Evolutionary conservation across 1,140 invertebrate species (phyloP).

Genomic region (Zeugodacus cucurbitae): DNA sequence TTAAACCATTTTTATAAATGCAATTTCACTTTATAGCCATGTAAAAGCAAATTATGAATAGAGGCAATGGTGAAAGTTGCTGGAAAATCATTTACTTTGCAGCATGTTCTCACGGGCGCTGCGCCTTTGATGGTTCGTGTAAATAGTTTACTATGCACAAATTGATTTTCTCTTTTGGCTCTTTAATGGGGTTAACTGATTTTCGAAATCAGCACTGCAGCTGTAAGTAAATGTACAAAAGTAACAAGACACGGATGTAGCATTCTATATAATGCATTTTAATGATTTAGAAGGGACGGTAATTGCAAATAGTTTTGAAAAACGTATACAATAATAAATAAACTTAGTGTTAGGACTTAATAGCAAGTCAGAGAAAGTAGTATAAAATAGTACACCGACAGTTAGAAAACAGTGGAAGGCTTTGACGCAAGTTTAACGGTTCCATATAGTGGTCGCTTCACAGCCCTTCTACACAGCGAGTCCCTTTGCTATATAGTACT

Average conservation of each 20-base stretch:
- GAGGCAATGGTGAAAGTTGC: neutral
- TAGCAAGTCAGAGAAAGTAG: too few species aligned
- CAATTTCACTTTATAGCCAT: neutral
- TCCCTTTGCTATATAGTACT: too few species aligned
- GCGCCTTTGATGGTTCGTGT: neutral
- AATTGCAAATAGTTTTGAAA: too few species aligned
- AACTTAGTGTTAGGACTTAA: too few species aligned
- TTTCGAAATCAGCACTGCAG: neutral
- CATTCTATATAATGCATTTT: neutral
- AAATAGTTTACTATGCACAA: slow-evolving; percentile 15
- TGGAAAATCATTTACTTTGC: neutral
- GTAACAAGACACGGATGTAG: neutral
- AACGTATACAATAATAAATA: too few species aligned
- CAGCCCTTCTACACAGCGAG: too few species aligned
- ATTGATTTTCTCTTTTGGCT: neutral
- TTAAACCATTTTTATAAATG: slow-evolving; percentile 3
- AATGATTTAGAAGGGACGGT: neutral
- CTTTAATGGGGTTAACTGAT: neutral
- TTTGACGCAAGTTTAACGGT: too few species aligned
- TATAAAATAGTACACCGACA: too few species aligned
- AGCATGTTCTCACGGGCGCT: neutral
- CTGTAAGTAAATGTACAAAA: too few species aligned
- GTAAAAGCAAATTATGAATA: neutral
- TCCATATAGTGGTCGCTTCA: too few species aligned
- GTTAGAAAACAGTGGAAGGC: too few species aligned